Evolutionary conservation across 2,888 invertebrate species (phyloP), one percentile per base, ranked within the genome.

Genomic region (Leuctra nigra): DNA sequence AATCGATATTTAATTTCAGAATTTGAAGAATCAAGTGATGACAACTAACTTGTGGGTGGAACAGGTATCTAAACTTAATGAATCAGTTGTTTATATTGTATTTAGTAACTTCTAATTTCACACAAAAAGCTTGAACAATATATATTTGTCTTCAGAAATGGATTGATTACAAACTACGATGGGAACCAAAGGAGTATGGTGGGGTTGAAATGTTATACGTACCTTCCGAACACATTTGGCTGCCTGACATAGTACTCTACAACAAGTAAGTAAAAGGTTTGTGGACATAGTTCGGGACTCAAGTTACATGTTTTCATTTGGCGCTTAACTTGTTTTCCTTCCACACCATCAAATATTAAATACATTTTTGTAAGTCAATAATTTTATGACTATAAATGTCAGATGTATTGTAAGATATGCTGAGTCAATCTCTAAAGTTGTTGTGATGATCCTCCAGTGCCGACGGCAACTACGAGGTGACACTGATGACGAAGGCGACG

Each of bases 221-320:
- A 14, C 96, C 96, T 0, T 94, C 96, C 0, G 94, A 96, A 70
- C 91, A 94, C 68, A 93, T 97, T 68, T 97, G 96, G 96, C 76
- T 94, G 23, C 96, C 97, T 0, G 97, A 97, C 68, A 93, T 97
- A 63, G 94, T 91, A n/a, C 77, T 91, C 3, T 91, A 90, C 66
- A 92, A 92, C 68, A 92, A 92, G 78, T 91, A 83, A 86, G 76
- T 69, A 23, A n/a, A n/a, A n/a, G n/a, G n/a, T n/a, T n/a, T n/a
- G n/a, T n/a, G n/a, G n/a, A n/a, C 13, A 6, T 11, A 39, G 24
- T 20, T 11, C 16, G 13, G 7, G 11, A 4, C 29, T 18, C 23
- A 22, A 14, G 9, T n/a, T n/a, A n/a, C n/a, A n/a, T n/a, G n/a
- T n/a, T n/a, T n/a, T n/a, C n/a, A n/a, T n/a, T n/a, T n/a, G n/a